These are phyloP conservation scores for Cossypha niveicapilla DNA, from an alignment of 2,797 vertebrate species.

Conservation along the genomic window DNA sequence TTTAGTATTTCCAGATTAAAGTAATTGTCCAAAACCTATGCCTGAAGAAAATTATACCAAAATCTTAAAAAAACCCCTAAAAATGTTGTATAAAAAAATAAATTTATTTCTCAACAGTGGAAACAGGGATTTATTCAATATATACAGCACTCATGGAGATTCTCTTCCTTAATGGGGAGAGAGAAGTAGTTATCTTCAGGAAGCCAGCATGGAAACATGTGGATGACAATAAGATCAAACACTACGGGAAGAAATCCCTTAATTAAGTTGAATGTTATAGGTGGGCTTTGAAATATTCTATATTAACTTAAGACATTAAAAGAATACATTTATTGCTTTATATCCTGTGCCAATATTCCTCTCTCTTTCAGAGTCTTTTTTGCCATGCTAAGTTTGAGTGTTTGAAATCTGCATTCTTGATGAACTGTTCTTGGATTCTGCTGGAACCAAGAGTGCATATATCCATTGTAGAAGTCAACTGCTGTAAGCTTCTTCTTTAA, in stretches of 20 bases:
- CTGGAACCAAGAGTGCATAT: conserved; percentile 82
- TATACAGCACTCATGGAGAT: background rate
- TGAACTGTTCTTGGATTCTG: background rate
- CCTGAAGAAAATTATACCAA: background rate
- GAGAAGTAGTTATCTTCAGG: background rate
- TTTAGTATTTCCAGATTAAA: background rate
- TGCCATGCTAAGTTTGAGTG: conserved; percentile 55
- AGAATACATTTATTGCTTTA: background rate
- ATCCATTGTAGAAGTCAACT: conserved; percentile 93
- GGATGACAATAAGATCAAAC: background rate
- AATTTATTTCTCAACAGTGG: conserved; percentile 21
- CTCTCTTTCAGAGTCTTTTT: conserved; percentile 47
- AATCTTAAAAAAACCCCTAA: background rate
- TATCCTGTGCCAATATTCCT: background rate
- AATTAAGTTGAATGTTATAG: background rate
- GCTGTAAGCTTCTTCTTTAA: conserved; percentile 88
- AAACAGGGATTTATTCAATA: background rate
- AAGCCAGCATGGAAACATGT: background rate
- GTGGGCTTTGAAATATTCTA: background rate
- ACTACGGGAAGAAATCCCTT: background rate
- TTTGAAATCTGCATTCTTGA: conserved; percentile 78
- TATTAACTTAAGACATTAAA: background rate
- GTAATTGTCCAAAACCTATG: background rate
- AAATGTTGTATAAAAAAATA: conserved; percentile 43
- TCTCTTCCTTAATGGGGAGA: background rate